These are phyloP conservation scores for Agonopterix arenella DNA, from an alignment of 2,888 invertebrate genomes.

Conservation along the genomic window DNA sequence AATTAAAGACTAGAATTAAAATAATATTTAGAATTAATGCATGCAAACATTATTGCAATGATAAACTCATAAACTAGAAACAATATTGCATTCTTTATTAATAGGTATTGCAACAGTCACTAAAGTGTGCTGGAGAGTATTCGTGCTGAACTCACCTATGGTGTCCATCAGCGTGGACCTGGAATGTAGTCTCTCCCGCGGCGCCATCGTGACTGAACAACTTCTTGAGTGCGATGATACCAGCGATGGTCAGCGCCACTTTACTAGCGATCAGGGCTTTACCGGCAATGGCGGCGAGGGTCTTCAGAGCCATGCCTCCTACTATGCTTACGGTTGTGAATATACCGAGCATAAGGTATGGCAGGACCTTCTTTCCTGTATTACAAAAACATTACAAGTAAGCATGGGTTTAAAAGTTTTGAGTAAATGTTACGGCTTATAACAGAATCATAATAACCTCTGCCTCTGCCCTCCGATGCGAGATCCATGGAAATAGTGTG, in stretches of 20 bases:
- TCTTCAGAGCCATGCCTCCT: slow-evolving; percentile 82
- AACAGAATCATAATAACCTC: slow-evolving; percentile 41
- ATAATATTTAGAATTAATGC: slow-evolving; percentile 41
- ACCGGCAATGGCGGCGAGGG: slow-evolving; percentile 82
- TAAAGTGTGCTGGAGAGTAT: not conserved
- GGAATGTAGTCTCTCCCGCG: slow-evolving; percentile 80
- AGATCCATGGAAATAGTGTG: slow-evolving; percentile 81
- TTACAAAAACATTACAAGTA: not conserved
- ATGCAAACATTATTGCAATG: slow-evolving; percentile 2
- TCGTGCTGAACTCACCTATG: slow-evolving; percentile 66
- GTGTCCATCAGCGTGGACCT: slow-evolving; percentile 82
- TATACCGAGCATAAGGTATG: slow-evolving; percentile 78
- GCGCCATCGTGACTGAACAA: slow-evolving; percentile 81
- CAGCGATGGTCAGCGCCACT: slow-evolving; percentile 83
- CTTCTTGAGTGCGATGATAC: slow-evolving; percentile 84
- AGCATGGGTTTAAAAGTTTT: not conserved
- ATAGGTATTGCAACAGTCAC: too few relatives aligned
- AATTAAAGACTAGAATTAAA: slow-evolving; percentile 76
- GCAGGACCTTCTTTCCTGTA: slow-evolving; percentile 73
- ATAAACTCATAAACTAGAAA: not conserved
- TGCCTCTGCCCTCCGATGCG: slow-evolving; percentile 68
- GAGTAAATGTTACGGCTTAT: not conserved
- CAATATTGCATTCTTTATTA: too few relatives aligned
- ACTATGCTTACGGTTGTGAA: slow-evolving; percentile 81
- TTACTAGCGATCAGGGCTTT: slow-evolving; percentile 85